Percentiles rank a stretch among this genome's conserved stretches.
Conservation (phyloP, 2,797 vertebrate genomes). For the Cynopterus sphinx region DNA sequence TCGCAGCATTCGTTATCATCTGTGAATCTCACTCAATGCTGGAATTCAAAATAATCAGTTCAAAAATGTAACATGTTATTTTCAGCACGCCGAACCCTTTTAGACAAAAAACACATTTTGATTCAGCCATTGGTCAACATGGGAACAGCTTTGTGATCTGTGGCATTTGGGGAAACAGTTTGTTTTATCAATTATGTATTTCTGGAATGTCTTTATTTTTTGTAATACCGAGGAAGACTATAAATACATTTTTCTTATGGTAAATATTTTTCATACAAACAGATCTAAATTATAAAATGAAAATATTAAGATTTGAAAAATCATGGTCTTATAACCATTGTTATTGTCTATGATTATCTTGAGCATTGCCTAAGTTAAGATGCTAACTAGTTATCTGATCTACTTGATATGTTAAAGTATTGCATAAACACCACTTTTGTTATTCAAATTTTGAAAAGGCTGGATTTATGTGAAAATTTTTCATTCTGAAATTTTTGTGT, state of each 20-base stretch:
- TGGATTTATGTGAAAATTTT: conserved; percentile 60
- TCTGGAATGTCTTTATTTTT: neutral
- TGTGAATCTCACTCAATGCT: neutral
- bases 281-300: conserved; percentile 47
- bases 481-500: conserved; percentile 68
- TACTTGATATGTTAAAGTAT: conserved; percentile 71
- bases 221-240: neutral
- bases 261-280: conserved; percentile 36
- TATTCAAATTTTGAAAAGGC: conserved; percentile 40
- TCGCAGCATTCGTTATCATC: neutral
- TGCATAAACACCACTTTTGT: conserved; percentile 69
- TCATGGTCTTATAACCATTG: neutral
- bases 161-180: neutral
- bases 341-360: conserved; percentile 56
- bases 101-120: neutral
- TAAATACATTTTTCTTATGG: conserved; percentile 51
- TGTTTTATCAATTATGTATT: neutral
- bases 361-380: conserved; percentile 56
- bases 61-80: neutral
- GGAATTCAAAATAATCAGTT: neutral
- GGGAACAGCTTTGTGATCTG: neutral
- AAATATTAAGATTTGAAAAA: conserved; percentile 30
- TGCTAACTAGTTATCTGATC: conserved; percentile 51
- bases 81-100: neutral
- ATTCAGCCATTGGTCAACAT: neutral